Percentiles rank a stretch among this genome's conserved stretches.
Evolutionary conservation across 2,888 invertebrate genomes (phyloP).

Genomic region (Lucinisca nassula): DNA sequence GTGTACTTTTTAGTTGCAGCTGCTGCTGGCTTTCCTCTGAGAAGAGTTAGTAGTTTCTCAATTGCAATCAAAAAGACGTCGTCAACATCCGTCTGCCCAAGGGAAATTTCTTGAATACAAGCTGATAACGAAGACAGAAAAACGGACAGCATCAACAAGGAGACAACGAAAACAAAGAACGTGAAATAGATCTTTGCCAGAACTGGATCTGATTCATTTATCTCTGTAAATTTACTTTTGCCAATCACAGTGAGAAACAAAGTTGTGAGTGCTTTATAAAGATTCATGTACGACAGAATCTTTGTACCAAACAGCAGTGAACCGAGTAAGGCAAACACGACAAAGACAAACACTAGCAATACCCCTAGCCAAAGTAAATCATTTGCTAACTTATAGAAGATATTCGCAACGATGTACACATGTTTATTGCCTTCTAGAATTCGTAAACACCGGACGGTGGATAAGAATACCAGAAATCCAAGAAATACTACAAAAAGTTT

Average conservation of each 20-base stretch:
- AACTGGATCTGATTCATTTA: conserved; percentile 67
- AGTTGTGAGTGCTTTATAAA: conserved; percentile 67
- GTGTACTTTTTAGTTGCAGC: too few relatives aligned
- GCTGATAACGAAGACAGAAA: conserved; percentile 73
- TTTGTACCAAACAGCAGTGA: conserved; percentile 71
- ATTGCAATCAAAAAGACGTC: neutral
- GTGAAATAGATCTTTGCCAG: conserved; percentile 76
- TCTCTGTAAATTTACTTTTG: conserved; percentile 71
- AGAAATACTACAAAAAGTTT: conserved; percentile 65
- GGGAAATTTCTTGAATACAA: conserved; percentile 43
- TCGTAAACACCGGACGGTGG: conserved; percentile 70
- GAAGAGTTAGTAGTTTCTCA: neutral
- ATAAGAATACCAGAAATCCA: conserved; percentile 69
- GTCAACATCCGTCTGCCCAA: neutral
- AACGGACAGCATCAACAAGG: conserved; percentile 76
- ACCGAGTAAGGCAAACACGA: conserved; percentile 71
- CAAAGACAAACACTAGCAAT: conserved; percentile 71
- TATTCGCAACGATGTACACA: conserved; percentile 44
- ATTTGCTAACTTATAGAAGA: conserved; percentile 42
- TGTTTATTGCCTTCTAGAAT: conserved; percentile 73
- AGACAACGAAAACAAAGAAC: conserved; percentile 69
- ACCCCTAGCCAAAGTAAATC: conserved; percentile 75
- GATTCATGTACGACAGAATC: conserved; percentile 67
- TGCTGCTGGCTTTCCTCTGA: neutral
- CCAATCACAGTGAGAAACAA: conserved; percentile 76